These are phyloP conservation scores for Stegodyphus dumicola DNA, from an alignment of 1,140 invertebrate genomes.

Conservation along the genomic window DNA sequence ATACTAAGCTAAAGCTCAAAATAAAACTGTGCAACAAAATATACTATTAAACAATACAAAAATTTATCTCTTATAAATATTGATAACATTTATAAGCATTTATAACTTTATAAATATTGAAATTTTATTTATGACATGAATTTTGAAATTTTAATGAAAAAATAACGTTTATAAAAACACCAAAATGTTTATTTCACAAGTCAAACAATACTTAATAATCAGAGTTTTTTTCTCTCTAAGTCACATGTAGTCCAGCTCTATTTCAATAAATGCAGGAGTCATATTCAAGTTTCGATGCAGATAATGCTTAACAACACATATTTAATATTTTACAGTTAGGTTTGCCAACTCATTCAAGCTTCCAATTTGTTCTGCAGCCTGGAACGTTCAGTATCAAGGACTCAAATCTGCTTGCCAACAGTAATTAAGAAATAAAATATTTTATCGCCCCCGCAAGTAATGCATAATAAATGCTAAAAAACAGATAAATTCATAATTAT, in stretches of 20 bases:
- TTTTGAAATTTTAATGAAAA: background rate
- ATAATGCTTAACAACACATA: constrained; percentile 45
- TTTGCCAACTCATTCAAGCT: constrained; percentile 10
- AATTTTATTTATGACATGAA: no score
- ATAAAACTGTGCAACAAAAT: no score
- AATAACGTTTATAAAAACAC: constrained; percentile 42
- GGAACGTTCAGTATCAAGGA: background rate
- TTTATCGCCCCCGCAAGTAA: no score
- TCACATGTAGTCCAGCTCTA: constrained; percentile 51
- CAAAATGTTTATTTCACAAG: constrained; percentile 61
- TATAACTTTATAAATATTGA: no score
- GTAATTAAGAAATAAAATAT: no score
- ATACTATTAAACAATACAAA: no score
- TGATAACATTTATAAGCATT: no score
- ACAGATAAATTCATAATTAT: no score
- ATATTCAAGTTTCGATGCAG: constrained; percentile 53
- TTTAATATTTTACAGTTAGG: constrained; percentile 36
- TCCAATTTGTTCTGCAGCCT: constrained; percentile 31
- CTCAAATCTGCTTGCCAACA: background rate
- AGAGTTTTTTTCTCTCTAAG: constrained; percentile 37
- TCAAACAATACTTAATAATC: constrained; percentile 56
- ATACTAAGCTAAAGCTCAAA: no score
- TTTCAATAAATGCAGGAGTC: constrained; percentile 54
- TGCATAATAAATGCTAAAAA: no score
- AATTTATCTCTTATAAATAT: no score